Percentiles rank a stretch among this genome's conserved stretches.
phyloP scores from a whole-genome alignment of 2,797 vertebrate genomes.

The Tiaroga cobitis region DNA sequence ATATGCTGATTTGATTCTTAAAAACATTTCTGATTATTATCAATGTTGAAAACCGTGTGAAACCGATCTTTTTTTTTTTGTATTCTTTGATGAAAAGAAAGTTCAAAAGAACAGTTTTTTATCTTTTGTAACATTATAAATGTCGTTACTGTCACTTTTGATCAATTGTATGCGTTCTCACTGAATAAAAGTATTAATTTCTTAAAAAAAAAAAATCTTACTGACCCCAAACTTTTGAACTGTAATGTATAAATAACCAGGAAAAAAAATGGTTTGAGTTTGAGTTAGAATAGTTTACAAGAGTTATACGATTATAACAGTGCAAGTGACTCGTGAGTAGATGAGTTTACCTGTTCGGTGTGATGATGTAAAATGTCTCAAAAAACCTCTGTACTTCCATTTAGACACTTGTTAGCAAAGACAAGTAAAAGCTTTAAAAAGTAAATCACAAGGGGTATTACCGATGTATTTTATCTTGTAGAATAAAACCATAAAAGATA shows the following conservation, averaged over 20 bases:
- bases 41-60: not conserved
- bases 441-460: not conserved
- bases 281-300: no score
- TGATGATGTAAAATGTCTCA: not conserved
- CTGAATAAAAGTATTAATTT: not conserved
- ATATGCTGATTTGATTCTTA: not conserved
- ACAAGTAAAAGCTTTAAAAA: not conserved
- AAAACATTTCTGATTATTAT: not conserved
- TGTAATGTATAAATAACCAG: not conserved
- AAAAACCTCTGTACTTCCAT: not conserved
- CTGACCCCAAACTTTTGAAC: not conserved
- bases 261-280: no score
- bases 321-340: not conserved
- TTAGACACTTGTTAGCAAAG: no score
- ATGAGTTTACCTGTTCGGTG: not conserved
- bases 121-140: not conserved
- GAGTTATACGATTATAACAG: no score
- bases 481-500: not conserved
- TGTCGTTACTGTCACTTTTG: not conserved
- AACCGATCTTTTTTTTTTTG: no score
- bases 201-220: not conserved
- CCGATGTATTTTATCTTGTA: not conserved
- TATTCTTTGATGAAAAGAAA: no score
- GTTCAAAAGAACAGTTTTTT: not conserved
- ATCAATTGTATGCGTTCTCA: not conserved